Percentiles rank a stretch among this genome's conserved stretches.
phyloP scores from a whole-genome alignment of 2,113 vertebrate species.

The Mandrillus leucophaeus region DNA sequence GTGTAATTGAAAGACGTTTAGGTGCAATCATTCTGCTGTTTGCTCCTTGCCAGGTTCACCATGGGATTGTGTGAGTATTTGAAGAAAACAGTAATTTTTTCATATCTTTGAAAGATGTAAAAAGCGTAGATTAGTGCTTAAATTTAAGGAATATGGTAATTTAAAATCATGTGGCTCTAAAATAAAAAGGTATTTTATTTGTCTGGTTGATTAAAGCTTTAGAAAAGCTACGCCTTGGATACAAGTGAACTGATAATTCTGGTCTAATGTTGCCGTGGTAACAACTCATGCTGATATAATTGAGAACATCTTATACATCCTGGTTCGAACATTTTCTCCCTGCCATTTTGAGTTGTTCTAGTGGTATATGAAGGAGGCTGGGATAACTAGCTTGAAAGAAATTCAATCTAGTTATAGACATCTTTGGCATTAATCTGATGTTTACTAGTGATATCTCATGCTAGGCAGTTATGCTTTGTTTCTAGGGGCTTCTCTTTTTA shows the following conservation, averaged over 20 bases:
- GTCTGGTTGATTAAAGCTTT: slow-evolving; percentile 82
- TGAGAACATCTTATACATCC: slow-evolving; percentile 89
- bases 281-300: slow-evolving; percentile 89
- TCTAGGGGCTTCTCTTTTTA: slow-evolving; percentile 76
- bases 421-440: slow-evolving; percentile 80
- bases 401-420: slow-evolving; percentile 72
- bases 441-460: slow-evolving; percentile 77
- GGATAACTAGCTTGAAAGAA: slow-evolving; percentile 76
- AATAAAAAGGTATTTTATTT: slow-evolving; percentile 76
- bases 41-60: slow-evolving; percentile 66
- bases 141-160: slow-evolving; percentile 53
- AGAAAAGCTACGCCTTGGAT: slow-evolving; percentile 84
- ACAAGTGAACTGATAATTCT: slow-evolving; percentile 88
- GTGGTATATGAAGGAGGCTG: slow-evolving; percentile 82
- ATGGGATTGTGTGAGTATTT: slow-evolving; percentile 72
- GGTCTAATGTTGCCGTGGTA: slow-evolving; percentile 90
- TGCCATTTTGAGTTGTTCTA: slow-evolving; percentile 88
- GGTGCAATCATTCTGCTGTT: slow-evolving; percentile 69
- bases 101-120: slow-evolving; percentile 50
- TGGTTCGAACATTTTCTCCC: slow-evolving; percentile 85
- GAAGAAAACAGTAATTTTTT: slow-evolving; percentile 61
- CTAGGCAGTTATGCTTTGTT: slow-evolving; percentile 77
- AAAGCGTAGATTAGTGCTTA: slow-evolving; percentile 56
- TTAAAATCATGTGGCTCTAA: slow-evolving; percentile 57
- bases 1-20: slow-evolving; percentile 59